Percentiles rank a stretch among this genome's conserved stretches.
Evolutionary conservation across 35 echinoderm and acorn worm genomes (phyloP).

Genomic region (Heliocidaris tuberculata): DNA sequence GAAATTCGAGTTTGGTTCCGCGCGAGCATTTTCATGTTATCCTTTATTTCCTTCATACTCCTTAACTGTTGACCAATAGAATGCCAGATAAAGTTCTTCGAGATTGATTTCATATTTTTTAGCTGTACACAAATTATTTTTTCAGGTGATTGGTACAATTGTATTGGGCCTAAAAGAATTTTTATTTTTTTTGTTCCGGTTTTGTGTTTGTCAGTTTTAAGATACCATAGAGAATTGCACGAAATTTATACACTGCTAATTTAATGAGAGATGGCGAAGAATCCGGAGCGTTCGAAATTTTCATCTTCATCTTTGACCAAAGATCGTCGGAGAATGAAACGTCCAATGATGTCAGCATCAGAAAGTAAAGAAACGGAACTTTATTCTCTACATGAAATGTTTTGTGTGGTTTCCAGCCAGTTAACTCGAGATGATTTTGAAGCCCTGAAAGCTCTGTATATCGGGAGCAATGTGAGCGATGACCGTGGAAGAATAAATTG

Average conservation of each 20-base stretch:
- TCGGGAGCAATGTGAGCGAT: slow-evolving; percentile 33
- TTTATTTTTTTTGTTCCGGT: no score
- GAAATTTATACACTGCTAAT: background rate
- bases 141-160: no score
- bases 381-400: slow-evolving; percentile 51
- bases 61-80: no score
- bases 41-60: no score
- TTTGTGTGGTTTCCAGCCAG: slow-evolving; percentile 52
- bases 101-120: no score
- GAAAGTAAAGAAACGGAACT: slow-evolving; percentile 49
- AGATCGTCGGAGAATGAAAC: background rate
- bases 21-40: no score
- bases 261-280: background rate
- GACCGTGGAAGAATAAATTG: slow-evolving; percentile 21
- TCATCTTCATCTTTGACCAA: background rate
- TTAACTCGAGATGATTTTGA: slow-evolving; percentile 48
- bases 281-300: background rate
- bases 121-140: no score
- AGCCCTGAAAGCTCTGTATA: slow-evolving; percentile 12
- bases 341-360: slow-evolving; percentile 15
- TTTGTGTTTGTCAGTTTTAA: no score
- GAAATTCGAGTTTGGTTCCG: no score
- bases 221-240: background rate
- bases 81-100: no score
- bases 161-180: no score